phyloP scores from a whole-genome alignment of 1,140 invertebrate species.

The Neodiprion fabricii region DNA sequence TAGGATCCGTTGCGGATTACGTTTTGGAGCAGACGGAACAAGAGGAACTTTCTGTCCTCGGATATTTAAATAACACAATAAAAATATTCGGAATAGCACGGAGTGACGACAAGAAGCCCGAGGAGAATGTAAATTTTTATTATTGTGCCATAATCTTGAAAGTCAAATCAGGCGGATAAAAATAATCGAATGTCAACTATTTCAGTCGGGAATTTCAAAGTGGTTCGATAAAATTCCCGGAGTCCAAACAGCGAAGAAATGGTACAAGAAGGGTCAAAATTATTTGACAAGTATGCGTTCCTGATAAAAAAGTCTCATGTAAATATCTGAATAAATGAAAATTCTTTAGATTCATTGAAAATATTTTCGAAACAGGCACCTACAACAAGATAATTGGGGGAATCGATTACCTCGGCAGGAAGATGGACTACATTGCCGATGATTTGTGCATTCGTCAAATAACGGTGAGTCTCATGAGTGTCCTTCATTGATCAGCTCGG shows the following conservation, averaged over 20 bases:
- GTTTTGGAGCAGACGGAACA: constrained; percentile 42
- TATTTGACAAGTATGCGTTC: constrained; percentile 40
- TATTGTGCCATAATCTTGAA: too few relatives aligned
- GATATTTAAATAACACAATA: constrained; percentile 42
- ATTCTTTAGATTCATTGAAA: constrained; percentile 5
- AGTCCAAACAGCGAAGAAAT: constrained; percentile 37
- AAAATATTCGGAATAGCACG: constrained; percentile 44
- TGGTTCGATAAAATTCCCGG: constrained; percentile 48
- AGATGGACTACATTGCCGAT: constrained; percentile 42
- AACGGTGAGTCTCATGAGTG: constrained; percentile 30
- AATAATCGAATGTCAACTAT: constrained; percentile 15
- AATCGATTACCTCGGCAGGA: constrained; percentile 41
- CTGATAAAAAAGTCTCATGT: constrained; percentile 11
- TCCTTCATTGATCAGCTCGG: too few relatives aligned
- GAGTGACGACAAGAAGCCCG: constrained; percentile 18
- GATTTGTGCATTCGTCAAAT: constrained; percentile 39
- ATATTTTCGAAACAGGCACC: constrained; percentile 30
- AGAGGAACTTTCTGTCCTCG: constrained; percentile 46
- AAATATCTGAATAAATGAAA: constrained; percentile 4
- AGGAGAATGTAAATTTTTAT: constrained; percentile 30
- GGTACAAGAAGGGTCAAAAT: constrained; percentile 40
- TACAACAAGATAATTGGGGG: constrained; percentile 40
- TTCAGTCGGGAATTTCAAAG: constrained; percentile 39
- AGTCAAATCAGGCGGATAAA: constrained; percentile 5
- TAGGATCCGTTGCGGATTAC: constrained; percentile 40